Conservation (phyloP, 2,797 vertebrate species). For the Danio jaintianensis region DNA sequence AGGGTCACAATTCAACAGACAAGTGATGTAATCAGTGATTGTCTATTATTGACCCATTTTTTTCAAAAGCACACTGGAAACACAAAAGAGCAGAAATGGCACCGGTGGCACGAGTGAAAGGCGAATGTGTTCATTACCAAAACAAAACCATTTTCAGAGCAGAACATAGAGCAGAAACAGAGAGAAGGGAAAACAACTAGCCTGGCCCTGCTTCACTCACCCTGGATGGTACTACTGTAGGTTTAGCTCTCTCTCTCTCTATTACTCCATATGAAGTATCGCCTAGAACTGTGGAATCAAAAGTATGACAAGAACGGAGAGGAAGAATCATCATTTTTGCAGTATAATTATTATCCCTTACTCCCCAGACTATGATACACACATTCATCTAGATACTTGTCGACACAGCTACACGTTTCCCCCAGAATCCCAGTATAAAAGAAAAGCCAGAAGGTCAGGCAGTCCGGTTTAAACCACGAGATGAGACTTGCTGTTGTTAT, state of each 20-base stretch:
- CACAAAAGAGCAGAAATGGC: conserved; percentile 63
- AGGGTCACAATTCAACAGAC: conserved; percentile 26
- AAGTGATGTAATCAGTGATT: conserved; percentile 66
- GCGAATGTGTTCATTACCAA: conserved; percentile 1
- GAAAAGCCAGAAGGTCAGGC: conserved; percentile 41
- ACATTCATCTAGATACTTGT: conserved; percentile 67
- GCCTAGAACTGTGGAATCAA: not conserved
- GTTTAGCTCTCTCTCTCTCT: conserved; percentile 25
- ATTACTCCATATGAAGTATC: not conserved
- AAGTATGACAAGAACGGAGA: not conserved
- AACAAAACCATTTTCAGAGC: conserved; percentile 7
- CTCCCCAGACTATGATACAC: conserved; percentile 21
- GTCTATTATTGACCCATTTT: conserved; percentile 68
- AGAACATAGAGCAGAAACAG: conserved; percentile 61
- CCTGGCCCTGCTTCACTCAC: conserved; percentile 16
- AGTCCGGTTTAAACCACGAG: conserved; percentile 55
- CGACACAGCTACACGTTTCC: conserved; percentile 72
- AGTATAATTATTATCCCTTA: not conserved
- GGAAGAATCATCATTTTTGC: not conserved
- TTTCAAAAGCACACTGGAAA: conserved; percentile 11
- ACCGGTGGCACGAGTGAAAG: conserved; percentile 62
- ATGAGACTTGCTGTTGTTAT: conserved; percentile 58
- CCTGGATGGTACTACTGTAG: conserved; percentile 29
- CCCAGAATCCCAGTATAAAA: conserved; percentile 60
- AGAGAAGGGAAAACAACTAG: conserved; percentile 26